Evolutionary conservation across 2,113 vertebrate genomes (phyloP), one percentile per base, ranked within the genome.

Genomic region (Seriola dumerili): DNA sequence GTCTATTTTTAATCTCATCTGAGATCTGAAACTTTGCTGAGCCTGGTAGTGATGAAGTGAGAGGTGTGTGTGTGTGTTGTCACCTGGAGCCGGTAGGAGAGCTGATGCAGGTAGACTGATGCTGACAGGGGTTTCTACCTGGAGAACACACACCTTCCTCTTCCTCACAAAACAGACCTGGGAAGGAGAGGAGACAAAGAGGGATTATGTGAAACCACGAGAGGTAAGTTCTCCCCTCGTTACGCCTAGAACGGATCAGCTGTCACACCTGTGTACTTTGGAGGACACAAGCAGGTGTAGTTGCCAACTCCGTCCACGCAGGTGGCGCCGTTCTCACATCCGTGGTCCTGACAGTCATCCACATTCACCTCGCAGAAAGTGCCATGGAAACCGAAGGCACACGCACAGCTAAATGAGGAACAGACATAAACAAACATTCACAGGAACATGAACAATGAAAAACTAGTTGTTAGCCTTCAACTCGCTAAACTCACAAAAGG

Each of bases 111-210:
- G 90, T 97, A 79, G 97, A 95, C 71, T 95, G 95, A 0, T 96
- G 95, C 88, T 97, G 96, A 93, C 98, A 99, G 0, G 97, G 98
- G 91, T 95, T 98, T 84, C 96, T 91, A 8, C 96, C 94, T 0
- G 91, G 85, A 1, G 96, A 94, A 76, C 98, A 99, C 78, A 95
- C 92, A 55, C 95, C 95, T 19, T 93, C 94, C 0, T 92, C 84
- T 79, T 97, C 96, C 80, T 99, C 97, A 83, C 98, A 99, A 81
- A 96, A 87, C 87, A 95, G 92, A 81, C 98, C 98, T 99, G 91
- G 57, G 0, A 13, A 5, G 0, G 14, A 85, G 42, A 17, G 5
- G 9, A 16, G 44, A 7, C 16, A 62, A 17, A 46, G 32, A 71
- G 7, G 58, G 8, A 2, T 71, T 0, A 16, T 0, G 5, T 38